Percentiles rank a stretch among this genome's conserved stretches.
phyloP scores from a whole-genome alignment of 2,888 invertebrate species.

The Drosophila gaucha region DNA sequence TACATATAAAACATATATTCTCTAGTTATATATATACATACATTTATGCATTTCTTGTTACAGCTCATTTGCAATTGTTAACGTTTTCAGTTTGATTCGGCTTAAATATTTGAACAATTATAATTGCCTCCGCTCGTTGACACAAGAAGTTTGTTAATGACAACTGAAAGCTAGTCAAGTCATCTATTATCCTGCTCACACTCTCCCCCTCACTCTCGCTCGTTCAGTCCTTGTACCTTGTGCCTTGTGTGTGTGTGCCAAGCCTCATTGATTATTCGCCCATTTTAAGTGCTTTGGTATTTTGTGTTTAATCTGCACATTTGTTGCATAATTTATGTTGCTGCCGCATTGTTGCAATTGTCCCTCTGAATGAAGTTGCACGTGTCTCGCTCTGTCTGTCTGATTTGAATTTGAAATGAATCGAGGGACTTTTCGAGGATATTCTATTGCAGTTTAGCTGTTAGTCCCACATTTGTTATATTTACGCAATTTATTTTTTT shows the following conservation, averaged over 20 bases:
- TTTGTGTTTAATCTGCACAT: slow-evolving; percentile 78
- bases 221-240: not conserved
- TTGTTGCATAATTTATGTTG: slow-evolving; percentile 73
- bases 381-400: not conserved
- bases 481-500: slow-evolving; percentile 73
- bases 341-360: slow-evolving; percentile 45
- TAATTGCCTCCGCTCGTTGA: slow-evolving; percentile 52
- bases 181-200: not conserved
- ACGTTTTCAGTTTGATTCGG: slow-evolving; percentile 27
- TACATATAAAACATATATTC: not conserved
- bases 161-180: slow-evolving; percentile 8
- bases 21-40: not conserved
- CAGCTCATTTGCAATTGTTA: slow-evolving; percentile 14
- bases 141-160: slow-evolving; percentile 32
- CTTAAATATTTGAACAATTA: slow-evolving; percentile 63
- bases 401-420: slow-evolving; percentile 69
- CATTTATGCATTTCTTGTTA: slow-evolving; percentile 10
- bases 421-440: slow-evolving; percentile 9
- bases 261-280: slow-evolving; percentile 64
- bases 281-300: slow-evolving; percentile 76
- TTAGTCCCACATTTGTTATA: slow-evolving; percentile 51
- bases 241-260: slow-evolving; percentile 4
- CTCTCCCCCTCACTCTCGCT: not conserved
- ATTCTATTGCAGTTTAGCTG: not conserved
- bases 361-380: slow-evolving; percentile 2